Percentiles rank a stretch among this genome's conserved stretches.
Evolutionary conservation across 2,113 vertebrate genomes (phyloP).

Genomic region (Lonchura striata): DNA sequence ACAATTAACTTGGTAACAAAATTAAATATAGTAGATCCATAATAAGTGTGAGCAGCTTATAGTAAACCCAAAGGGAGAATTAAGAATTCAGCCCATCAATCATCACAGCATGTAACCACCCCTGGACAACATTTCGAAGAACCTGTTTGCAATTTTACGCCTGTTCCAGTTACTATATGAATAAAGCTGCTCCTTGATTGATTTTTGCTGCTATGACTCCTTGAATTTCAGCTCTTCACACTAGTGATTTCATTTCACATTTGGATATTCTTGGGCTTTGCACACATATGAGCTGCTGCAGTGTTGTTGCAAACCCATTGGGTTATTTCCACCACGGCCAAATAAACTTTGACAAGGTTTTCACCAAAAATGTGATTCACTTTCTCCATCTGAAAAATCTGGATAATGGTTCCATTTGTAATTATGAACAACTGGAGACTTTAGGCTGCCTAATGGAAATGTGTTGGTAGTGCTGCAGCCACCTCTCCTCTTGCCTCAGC

Average conservation of each 20-base stretch:
- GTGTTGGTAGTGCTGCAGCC: background rate
- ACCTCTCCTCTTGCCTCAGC: background rate
- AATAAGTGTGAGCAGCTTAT: constrained; percentile 50
- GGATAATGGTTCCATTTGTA: background rate
- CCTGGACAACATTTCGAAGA: background rate
- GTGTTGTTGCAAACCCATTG: background rate
- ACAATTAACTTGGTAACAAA: constrained; percentile 60
- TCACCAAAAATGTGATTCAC: background rate
- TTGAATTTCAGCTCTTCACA: background rate
- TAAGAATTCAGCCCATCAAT: constrained; percentile 53
- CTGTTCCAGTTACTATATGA: background rate
- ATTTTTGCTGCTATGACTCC: background rate
- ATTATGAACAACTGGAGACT: background rate
- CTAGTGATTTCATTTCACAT: background rate
- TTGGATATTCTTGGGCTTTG: background rate
- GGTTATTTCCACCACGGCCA: background rate
- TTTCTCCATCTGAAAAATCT: background rate
- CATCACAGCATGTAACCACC: constrained; percentile 19
- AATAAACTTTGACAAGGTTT: background rate
- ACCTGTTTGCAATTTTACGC: constrained; percentile 9
- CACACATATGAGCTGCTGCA: background rate
- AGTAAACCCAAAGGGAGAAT: constrained; percentile 44
- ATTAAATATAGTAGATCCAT: constrained; percentile 53
- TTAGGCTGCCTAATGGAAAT: background rate
- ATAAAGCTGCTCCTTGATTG: background rate